A percentile compares a stretch with the other conserved stretches of the same genome.
These are phyloP conservation scores for Lithophane leautieri DNA, from an alignment of 2,888 invertebrate genomes.

Conservation along the genomic window DNA sequence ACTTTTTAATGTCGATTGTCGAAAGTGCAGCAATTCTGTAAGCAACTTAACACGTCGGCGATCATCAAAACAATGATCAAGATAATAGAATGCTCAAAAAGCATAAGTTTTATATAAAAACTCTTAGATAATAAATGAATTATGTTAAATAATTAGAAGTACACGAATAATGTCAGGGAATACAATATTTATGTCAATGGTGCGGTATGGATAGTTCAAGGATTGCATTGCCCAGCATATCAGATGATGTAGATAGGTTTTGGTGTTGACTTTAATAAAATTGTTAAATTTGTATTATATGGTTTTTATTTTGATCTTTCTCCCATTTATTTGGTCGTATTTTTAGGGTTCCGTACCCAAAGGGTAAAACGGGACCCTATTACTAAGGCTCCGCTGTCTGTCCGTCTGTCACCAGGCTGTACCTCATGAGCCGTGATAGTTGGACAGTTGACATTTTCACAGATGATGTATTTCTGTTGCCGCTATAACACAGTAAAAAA, in stretches of 20 bases:
- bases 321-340: background rate
- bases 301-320: slow-evolving; percentile 62
- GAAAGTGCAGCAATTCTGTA: slow-evolving; percentile 16
- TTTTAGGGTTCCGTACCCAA: too few relatives aligned
- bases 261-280: slow-evolving; percentile 88
- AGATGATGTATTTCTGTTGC: too few relatives aligned
- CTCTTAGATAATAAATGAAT: slow-evolving; percentile 70
- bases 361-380: too few relatives aligned
- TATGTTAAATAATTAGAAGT: slow-evolving; percentile 69
- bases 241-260: slow-evolving; percentile 86
- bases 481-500: too few relatives aligned
- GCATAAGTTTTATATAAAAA: slow-evolving; percentile 71
- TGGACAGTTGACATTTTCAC: too few relatives aligned
- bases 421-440: too few relatives aligned
- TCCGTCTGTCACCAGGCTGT: too few relatives aligned
- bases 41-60: slow-evolving; percentile 30
- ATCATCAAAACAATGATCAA: slow-evolving; percentile 63
- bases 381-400: too few relatives aligned
- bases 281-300: slow-evolving; percentile 87
- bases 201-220: slow-evolving; percentile 62
- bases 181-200: slow-evolving; percentile 64
- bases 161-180: slow-evolving; percentile 63
- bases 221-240: slow-evolving; percentile 85
- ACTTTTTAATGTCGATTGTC: slow-evolving; percentile 13
- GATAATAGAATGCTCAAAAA: slow-evolving; percentile 73